Percentiles rank a stretch among this genome's conserved stretches.
Conservation (phyloP, 2,888 invertebrate genomes). For the Ochropleura plecta region DNA sequence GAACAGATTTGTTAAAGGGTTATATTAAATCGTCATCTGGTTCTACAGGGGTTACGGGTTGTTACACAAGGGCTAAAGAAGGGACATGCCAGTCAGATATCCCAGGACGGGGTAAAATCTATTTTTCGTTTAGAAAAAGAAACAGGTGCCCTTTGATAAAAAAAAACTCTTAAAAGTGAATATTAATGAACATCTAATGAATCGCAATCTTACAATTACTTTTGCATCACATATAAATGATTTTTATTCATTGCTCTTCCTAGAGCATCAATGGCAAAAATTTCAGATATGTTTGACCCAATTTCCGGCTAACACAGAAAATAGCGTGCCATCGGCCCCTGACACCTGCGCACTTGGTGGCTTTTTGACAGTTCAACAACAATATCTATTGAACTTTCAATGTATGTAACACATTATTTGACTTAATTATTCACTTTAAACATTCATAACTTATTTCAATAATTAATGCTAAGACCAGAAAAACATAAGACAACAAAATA, state of each 20-base stretch:
- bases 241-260: no score
- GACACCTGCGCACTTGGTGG: not conserved
- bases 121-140: no score
- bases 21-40: not conserved
- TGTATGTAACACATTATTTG: not conserved
- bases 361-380: not conserved
- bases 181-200: no score
- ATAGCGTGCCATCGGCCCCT: not conserved
- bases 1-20: not conserved
- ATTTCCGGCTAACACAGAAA: not conserved
- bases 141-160: no score
- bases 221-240: no score
- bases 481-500: no score
- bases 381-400: not conserved
- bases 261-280: no score
- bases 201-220: no score
- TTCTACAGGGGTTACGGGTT: not conserved
- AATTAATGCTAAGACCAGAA: not conserved
- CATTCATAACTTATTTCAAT: not conserved
- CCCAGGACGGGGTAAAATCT: no score
- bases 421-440: not conserved
- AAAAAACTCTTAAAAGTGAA: no score
- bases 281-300: not conserved
- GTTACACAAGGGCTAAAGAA: no score
- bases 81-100: no score